phyloP scores from a whole-genome alignment of 2,888 invertebrate genomes.

The Apotomis turbidana region DNA sequence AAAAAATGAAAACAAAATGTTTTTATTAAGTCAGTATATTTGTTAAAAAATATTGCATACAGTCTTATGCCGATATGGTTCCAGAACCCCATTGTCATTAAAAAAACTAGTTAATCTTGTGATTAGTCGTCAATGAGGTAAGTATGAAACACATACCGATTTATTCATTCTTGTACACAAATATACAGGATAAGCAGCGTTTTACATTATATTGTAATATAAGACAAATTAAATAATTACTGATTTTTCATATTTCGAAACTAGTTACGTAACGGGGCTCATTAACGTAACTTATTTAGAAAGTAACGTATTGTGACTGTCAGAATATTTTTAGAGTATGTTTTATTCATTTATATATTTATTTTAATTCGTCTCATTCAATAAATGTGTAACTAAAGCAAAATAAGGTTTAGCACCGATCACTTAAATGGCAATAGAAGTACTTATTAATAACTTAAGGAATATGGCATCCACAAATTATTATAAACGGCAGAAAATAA shows the following conservation, averaged over 20 bases:
- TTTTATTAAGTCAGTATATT: conserved; percentile 77
- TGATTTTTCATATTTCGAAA: background rate
- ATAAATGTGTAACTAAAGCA: conserved; percentile 44
- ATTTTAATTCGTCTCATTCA: conserved; percentile 15
- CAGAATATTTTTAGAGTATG: too few relatives aligned
- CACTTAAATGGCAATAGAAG: conserved; percentile 58
- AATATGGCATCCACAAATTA: conserved; percentile 73
- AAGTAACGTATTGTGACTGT: too few relatives aligned
- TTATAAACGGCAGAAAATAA: conserved; percentile 27
- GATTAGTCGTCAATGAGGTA: conserved; percentile 74
- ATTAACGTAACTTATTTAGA: too few relatives aligned
- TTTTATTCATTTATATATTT: background rate
- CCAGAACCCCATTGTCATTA: conserved; percentile 81
- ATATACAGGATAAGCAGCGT: conserved; percentile 48
- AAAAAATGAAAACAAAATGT: conserved; percentile 54
- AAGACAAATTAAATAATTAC: background rate
- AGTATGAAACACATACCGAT: conserved; percentile 78
- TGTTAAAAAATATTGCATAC: conserved; percentile 76
- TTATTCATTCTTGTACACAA: conserved; percentile 67
- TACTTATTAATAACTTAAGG: conserved; percentile 62
- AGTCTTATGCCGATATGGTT: conserved; percentile 69
- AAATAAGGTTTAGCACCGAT: conserved; percentile 68
- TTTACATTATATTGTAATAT: conserved; percentile 13
- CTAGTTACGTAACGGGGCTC: background rate
- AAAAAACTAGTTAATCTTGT: conserved; percentile 56